phyloP scores from a whole-genome alignment of 2,113 vertebrate genomes.

The Rynchops niger region DNA sequence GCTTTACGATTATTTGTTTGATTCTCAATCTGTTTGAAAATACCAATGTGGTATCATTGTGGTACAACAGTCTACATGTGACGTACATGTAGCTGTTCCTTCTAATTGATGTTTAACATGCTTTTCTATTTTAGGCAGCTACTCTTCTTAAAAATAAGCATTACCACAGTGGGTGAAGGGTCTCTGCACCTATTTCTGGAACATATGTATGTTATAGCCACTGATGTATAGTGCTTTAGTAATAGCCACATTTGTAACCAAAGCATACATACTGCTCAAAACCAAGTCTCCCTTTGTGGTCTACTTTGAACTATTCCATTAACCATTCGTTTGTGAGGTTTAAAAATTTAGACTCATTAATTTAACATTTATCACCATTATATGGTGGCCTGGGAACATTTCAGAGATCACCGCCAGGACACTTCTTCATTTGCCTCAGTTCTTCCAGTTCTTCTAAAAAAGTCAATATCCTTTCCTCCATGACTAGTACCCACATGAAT shows the following conservation, averaged over 20 bases:
- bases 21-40: neutral
- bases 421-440: neutral
- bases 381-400: neutral
- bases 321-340: neutral
- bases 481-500: neutral
- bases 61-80: fast-evolving
- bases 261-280: neutral
- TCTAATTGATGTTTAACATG: neutral
- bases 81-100: neutral
- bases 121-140: neutral
- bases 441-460: neutral
- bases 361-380: neutral
- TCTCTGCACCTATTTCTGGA: neutral
- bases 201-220: neutral
- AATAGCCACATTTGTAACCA: neutral
- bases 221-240: neutral
- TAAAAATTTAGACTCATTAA: neutral
- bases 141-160: neutral
- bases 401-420: neutral
- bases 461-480: neutral
- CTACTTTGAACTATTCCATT: neutral
- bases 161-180: neutral
- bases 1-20: neutral
- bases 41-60: neutral
- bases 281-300: neutral